Conservation (phyloP, 2,888 invertebrate species). For the Campoplex capitator region DNA sequence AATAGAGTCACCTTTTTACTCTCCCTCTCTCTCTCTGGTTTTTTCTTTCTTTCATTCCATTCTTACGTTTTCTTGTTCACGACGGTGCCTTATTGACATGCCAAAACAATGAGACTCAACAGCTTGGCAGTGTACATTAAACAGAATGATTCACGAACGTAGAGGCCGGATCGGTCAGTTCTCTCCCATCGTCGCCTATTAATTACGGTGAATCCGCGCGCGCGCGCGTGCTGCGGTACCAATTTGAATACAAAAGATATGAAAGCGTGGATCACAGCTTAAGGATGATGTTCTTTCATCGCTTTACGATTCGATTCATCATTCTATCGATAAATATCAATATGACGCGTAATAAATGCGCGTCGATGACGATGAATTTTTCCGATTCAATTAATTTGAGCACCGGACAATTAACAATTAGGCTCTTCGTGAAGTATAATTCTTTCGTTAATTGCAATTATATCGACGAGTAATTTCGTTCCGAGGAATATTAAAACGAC, state of each 20-base stretch:
- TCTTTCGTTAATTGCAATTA: background rate
- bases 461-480: background rate
- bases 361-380: background rate
- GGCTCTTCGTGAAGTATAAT: background rate
- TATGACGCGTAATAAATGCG: background rate
- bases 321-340: slow-evolving; percentile 7
- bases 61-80: background rate
- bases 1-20: slow-evolving; percentile 38
- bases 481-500: background rate
- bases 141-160: slow-evolving; percentile 55
- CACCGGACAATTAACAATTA: background rate
- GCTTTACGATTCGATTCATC: slow-evolving; percentile 13
- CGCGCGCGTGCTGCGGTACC: background rate
- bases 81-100: slow-evolving; percentile 69
- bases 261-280: background rate
- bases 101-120: slow-evolving; percentile 77
- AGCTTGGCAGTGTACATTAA: slow-evolving; percentile 44
- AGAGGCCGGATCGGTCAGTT: background rate
- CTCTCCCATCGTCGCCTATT: slow-evolving; percentile 58
- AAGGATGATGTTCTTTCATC: background rate
- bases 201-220: slow-evolving; percentile 54
- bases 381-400: background rate
- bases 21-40: background rate
- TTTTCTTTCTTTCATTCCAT: slow-evolving; percentile 3
- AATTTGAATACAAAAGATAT: slow-evolving; percentile 14